Base-by-base conservation (phyloP, 2,888 invertebrate genomes). In the Chloroclysta siterata region DNA sequence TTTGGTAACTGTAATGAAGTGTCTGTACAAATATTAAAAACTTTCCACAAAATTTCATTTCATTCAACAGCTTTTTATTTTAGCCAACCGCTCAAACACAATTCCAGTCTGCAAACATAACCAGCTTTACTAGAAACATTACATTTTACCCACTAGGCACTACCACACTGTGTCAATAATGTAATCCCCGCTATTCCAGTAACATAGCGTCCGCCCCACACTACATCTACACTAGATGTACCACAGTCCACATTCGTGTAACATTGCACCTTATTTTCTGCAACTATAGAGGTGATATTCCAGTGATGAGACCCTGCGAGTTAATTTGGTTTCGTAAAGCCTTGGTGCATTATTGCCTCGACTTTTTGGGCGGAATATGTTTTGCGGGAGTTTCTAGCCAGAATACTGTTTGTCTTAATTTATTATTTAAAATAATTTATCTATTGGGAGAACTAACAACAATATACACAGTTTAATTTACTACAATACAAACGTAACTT, bases 281-380 rank as follows among this genome's bases (percentile, higher is more conserved):
- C 1, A n/a, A n/a, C n/a, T n/a, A 58, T 48, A 65, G 33, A 29
- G 51, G 17, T 22, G 4, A 55, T 41, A 54, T 55, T 61, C 54
- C 10, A 46, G 28, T 47, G 41, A 17, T 13, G 10, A 4, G 5
- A 4, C 41, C 33, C 52, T 44, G 55, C 60, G 48, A 65, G 62
- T 65, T 69, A 69, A 69, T 69, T 69, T 66, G 53, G 66, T 69
- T 69, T 66, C 36, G 62, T 36, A 69, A 66, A 65, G 69, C 69
- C 66, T 44, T 50, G 64, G 66, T 66, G 62, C 62, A 69, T 69
- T 69, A 69, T 66, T 69, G 69, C 64, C 53, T 47, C 51, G 54
- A 66, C 50, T 68, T 67, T 69, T 67, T 69, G 60, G 64, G 47
- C 15, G 41, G 48, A 48, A 56, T 56, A 56, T 48, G 48, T 59